These are phyloP conservation scores for Hetaerina titia DNA, from an alignment of 2,888 invertebrate genomes.

Conservation along the genomic window DNA sequence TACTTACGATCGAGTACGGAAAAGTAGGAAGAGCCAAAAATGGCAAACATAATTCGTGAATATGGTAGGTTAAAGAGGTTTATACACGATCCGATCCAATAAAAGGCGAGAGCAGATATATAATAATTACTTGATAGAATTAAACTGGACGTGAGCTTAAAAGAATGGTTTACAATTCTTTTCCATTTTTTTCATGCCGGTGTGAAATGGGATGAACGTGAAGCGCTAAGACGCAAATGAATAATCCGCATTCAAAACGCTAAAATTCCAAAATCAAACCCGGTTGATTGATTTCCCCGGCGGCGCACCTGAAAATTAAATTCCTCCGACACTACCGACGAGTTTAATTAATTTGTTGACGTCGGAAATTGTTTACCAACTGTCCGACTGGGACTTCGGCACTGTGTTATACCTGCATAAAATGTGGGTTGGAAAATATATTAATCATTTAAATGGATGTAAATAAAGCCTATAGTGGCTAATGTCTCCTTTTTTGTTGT, in stretches of 20 bases:
- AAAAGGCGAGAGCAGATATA: no score
- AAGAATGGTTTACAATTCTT: no score
- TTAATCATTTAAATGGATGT: neutral
- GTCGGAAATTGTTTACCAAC: neutral
- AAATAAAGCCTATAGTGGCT: neutral
- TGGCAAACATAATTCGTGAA: no score
- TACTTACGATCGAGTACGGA: no score
- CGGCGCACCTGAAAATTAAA: constrained; percentile 12
- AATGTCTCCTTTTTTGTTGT: neutral
- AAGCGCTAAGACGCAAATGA: neutral
- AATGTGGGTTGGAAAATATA: neutral
- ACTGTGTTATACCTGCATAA: neutral
- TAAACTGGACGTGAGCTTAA: no score
- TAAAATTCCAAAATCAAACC: neutral
- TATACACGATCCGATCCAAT: no score
- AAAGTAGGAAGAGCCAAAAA: no score
- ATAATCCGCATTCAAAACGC: neutral
- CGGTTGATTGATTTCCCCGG: constrained; percentile 3
- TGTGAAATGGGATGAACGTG: neutral
- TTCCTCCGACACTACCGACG: neutral
- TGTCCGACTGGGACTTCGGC: neutral
- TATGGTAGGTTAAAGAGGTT: no score
- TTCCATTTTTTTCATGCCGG: no score
- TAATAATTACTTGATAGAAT: no score
- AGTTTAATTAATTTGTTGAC: constrained; percentile 8